Evolutionary conservation across 2,113 vertebrate genomes (phyloP), one percentile per base, ranked within the genome.

Genomic region (Bubo bubo): DNA sequence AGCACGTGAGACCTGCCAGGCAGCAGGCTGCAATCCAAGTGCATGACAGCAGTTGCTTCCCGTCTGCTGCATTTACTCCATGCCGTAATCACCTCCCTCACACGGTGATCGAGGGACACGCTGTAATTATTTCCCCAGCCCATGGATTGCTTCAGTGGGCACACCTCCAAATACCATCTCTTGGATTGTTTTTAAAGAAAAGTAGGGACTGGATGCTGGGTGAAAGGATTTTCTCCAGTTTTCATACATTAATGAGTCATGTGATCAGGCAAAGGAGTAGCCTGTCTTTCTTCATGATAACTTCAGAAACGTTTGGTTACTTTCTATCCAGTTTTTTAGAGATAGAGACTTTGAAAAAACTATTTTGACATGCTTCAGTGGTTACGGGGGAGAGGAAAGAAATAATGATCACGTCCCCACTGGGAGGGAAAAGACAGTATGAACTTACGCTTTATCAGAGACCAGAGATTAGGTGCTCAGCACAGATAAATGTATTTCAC

Each of bases 61-160:
- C 1, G 0, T 83, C 67, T 66, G 45, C 47, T 35, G 45, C 0
- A 0, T 59, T 77, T 67, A 1, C 17, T 84, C 32, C 4, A 2
- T 14, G 28, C 58, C 6, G 2, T 37, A 85, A 92, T 75, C 68
- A 35, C 53, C 50, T 63, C 34, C 60, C 34, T 90, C 16, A 3
- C 27, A 13, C 3, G 1, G 20, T 19, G 26, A 59, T 10, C 1
- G 23, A 64, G 53, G 39, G 39, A 37, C 43, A 28, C 26, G 30
- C 2, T 74, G 32, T 53, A 67, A 89, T 92, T 79, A 47, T 86
- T 92, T 72, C 53, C 45, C 18, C 32, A 58, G 77, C 37, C 59
- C 20, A 12, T 26, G 43, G 8, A 26, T 10, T 58, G n/a, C 32
- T 73, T 58, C 35, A 64, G 49, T 20, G 14, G 45, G 32, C 60